Conservation (phyloP, 2,113 vertebrate species). For the Neogale vison region DNA sequence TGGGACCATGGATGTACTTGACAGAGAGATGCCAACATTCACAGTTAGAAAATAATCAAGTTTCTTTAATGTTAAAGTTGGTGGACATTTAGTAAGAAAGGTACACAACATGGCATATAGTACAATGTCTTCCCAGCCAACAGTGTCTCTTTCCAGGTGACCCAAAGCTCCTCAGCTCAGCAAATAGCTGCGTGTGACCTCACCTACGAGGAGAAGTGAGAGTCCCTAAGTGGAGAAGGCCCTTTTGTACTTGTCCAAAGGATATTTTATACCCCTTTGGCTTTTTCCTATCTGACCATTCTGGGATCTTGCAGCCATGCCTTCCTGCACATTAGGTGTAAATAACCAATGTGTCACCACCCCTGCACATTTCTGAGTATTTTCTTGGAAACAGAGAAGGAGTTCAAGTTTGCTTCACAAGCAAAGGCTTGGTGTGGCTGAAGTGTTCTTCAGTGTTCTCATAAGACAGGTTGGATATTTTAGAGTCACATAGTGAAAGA, state of each 20-base stretch:
- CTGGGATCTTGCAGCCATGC: neutral
- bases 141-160: neutral
- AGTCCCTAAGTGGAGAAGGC: neutral
- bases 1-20: neutral
- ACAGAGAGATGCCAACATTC: neutral
- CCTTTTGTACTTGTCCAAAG: no score
- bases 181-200: neutral
- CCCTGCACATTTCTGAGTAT: neutral
- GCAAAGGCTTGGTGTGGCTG: neutral
- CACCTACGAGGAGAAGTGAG: neutral
- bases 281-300: neutral
- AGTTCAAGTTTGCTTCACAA: neutral
- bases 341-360: neutral
- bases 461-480: neutral
- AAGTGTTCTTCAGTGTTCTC: neutral
- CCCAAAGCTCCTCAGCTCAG: neutral
- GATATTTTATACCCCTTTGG: rapidly evolving
- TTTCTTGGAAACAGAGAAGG: neutral
- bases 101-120: neutral
- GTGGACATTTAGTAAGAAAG: neutral
- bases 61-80: neutral
- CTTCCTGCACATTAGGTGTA: neutral
- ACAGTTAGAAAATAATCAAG: neutral
- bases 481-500: neutral
- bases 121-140: no score